phyloP scores from a whole-genome alignment of 1,140 invertebrate genomes.

The Agrilus planipennis region DNA sequence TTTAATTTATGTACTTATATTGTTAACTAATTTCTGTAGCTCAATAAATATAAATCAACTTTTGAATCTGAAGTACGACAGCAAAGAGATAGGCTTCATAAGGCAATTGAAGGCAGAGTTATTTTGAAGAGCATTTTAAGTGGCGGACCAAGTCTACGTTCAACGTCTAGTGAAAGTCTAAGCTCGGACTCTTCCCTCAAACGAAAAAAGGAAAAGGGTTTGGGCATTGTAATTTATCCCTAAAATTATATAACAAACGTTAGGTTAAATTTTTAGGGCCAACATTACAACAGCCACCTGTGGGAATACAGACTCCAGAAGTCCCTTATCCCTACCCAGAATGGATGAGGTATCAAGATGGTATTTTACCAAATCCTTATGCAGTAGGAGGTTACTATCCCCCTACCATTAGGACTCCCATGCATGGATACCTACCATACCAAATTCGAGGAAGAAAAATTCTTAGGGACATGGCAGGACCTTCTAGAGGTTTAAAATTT shows the following conservation, averaged over 20 bases:
- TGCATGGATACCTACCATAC: slow-evolving; percentile 6
- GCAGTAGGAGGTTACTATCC: neutral
- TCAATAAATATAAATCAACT: slow-evolving; percentile 41
- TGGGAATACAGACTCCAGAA: neutral
- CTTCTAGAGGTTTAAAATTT: slow-evolving; percentile 10
- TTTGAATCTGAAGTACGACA: slow-evolving; percentile 42
- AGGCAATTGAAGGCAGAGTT: slow-evolving; percentile 40
- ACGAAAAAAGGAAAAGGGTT: slow-evolving; percentile 10
- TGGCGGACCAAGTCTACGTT: slow-evolving; percentile 3
- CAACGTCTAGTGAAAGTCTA: neutral
- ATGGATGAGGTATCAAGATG: too few species aligned
- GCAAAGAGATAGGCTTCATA: slow-evolving; percentile 41
- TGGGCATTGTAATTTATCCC: slow-evolving; percentile 1
- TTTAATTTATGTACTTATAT: too few species aligned
- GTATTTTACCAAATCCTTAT: neutral
- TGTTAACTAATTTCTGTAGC: too few species aligned
- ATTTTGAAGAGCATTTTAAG: slow-evolving; percentile 28
- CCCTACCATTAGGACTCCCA: too few species aligned
- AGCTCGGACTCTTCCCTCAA: slow-evolving; percentile 20
- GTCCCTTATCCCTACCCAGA: neutral
- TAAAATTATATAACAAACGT: neutral
- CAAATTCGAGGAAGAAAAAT: slow-evolving; percentile 4
- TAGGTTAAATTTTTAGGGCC: neutral
- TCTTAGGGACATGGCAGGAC: slow-evolving; percentile 3
- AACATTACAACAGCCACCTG: neutral